Evolutionary conservation across 1,140 invertebrate species (phyloP), one percentile per base, ranked within the genome.

Genomic region (Drosophila truncata): DNA sequence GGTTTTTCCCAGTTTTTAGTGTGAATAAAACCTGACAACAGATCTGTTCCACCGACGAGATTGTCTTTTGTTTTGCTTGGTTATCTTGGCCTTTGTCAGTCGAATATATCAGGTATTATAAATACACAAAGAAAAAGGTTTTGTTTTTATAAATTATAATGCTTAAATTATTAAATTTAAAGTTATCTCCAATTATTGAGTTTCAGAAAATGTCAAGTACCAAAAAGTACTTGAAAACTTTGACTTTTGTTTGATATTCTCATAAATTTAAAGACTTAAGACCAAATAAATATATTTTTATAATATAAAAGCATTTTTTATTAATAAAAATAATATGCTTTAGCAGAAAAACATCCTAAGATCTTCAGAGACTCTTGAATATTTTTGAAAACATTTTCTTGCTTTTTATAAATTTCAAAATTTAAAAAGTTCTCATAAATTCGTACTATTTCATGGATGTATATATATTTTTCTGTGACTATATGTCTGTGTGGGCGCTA

Each of bases 31-130:
- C 62, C 62, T 33, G 54, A 64, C 60, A 57, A 60, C 55, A 41
- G 61, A 35, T 39, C 33, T 31, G 14, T 16, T 31, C 42, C 50
- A 18, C 46, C 16, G 16, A 16, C 57, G 44, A 75, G 29, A 63
- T 60, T 63, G 72, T 47, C 72, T 72, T 80, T 82, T 81, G 79
- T 81, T 80, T 64, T 54, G 42, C 41, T n/a, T n/a, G 44, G 67
- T 80, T 73, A 52, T 20, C 20, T 63, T 46, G 46, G 59, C 78
- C 59, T 81, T 77, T 81, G 78, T 81, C 78, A 77, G 64, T 64
- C 64, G 70, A 81, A 81, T 55, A 35, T 41, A 41, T 18, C 11
- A 73, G 29, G 33, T 41, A 33, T 11, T 11, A 13, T 11, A 49
- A 23, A 27, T 6, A 25, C 9, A 27, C n/a, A 14, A 2, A 54